Base-by-base conservation (phyloP, 2,113 vertebrate genomes). In the Cavia aperea region DNA sequence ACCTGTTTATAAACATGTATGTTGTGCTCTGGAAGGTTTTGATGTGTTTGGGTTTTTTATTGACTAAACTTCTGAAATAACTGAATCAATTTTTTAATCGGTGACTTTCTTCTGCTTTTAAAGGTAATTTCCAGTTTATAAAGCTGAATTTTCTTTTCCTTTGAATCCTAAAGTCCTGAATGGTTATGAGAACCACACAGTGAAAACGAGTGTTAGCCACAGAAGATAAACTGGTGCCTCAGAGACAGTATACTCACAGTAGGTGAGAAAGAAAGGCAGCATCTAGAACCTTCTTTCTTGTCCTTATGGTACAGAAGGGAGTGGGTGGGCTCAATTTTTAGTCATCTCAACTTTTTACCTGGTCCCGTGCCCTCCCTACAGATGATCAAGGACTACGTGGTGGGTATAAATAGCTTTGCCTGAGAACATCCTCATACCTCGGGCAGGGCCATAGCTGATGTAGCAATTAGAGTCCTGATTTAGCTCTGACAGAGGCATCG, bases 381-480 rank as follows among this genome's bases (percentile, higher is more conserved):
- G 93, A 92, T 93, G 94, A 94, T 92, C 31, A 86, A 92, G 73
- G 83, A 39, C 90, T 85, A 82, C 4, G 51, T 75, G 95, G 78
- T 46, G 26, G n/a, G 51, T 96, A 96, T 97, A 96, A 97, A 96
- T 96, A 97, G 96, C 94, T 54, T 82, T 7, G 4, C 81, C 81
- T 93, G 77, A 96, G 96, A 96, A 96, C 94, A 96, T 89, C 84
- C 89, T 96, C 92, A 60, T 94, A 89, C 94, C 95, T 96, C 2
- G 49, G 96, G 88, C 84, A 85, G 90, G 73, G 65, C 91, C 91
- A 13, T 93, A 92, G 95, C 94, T 94, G 96, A 96, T 97, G 96
- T 96, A 95, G 96, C 95, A 97, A 96, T 96, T 92, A 92, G 81
- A 89, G 84, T 65, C 94, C 96, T 87, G 90, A 97, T 97, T 97